A percentile compares a stretch with the other conserved stretches of the same genome.
These are phyloP conservation scores for Eublepharis macularius DNA, from an alignment of 2,113 vertebrate genomes.

Conservation along the genomic window DNA sequence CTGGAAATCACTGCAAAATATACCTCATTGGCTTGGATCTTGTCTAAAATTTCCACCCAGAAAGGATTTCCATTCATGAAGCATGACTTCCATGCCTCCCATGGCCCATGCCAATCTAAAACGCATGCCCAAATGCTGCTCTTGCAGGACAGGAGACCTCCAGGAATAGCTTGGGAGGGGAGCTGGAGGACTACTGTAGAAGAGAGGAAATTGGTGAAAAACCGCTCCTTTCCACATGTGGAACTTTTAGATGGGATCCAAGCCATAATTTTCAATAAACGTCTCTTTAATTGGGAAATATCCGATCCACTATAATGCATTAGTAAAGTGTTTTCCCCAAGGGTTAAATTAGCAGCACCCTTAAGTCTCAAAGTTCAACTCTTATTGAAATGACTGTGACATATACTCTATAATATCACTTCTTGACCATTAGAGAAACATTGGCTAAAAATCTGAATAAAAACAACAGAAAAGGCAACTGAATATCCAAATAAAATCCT, in stretches of 20 bases:
- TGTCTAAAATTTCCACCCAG: too few species aligned
- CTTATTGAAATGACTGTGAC: neutral
- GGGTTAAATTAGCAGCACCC: neutral
- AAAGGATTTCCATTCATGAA: too few species aligned
- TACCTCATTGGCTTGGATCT: neutral
- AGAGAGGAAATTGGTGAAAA: too few species aligned
- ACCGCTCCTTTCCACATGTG: too few species aligned
- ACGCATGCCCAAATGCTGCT: too few species aligned
- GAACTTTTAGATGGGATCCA: too few species aligned
- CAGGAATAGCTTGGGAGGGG: too few species aligned
- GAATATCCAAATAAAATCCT: neutral
- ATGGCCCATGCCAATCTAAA: too few species aligned
- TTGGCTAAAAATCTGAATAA: neutral
- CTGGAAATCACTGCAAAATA: neutral
- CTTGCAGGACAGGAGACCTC: too few species aligned
- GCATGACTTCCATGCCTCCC: too few species aligned
- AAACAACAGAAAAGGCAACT: neutral
- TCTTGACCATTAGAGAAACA: neutral
- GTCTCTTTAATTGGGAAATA: neutral
- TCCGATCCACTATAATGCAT: neutral
- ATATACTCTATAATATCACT: neutral
- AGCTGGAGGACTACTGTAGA: too few species aligned
- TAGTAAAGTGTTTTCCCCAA: neutral
- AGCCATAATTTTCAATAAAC: neutral
- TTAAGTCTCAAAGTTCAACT: neutral